A percentile compares a stretch with the other conserved stretches of the same genome.
phyloP scores from a whole-genome alignment of 2,113 vertebrate species.

The Spilogale gracilis region DNA sequence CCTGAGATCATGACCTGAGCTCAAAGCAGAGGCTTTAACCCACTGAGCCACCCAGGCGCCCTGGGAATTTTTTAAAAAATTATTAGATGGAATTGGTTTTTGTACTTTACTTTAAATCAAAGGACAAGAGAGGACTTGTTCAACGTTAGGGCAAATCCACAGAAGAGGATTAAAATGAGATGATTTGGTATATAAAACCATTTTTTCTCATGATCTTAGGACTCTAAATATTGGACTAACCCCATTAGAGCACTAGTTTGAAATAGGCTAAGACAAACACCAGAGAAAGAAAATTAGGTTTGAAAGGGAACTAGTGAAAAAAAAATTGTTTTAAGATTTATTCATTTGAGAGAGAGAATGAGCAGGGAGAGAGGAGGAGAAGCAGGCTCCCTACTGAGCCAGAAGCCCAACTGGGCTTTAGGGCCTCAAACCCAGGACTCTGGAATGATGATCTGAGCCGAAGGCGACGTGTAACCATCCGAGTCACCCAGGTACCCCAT shows the following conservation, averaged over 20 bases:
- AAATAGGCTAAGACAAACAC: not conserved
- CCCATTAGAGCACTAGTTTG: not conserved
- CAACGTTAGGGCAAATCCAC: not conserved
- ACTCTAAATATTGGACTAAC: not conserved
- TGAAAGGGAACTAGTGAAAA: not conserved
- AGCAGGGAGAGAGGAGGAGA: no score
- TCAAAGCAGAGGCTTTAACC: no score
- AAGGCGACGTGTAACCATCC: no score
- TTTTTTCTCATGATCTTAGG: not conserved
- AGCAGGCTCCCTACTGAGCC: no score
- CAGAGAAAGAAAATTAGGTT: not conserved
- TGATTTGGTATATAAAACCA: not conserved
- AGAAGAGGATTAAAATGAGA: constrained; percentile 33
- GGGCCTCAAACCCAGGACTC: no score
- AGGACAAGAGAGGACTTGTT: not conserved
- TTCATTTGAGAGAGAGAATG: no score
- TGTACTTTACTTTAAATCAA: constrained; percentile 23
- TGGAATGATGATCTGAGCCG: no score
- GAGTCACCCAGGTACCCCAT: no score
- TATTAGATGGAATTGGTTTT: not conserved
- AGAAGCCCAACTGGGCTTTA: no score
- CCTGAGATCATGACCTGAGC: no score
- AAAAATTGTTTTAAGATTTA: no score
- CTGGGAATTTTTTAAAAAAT: not conserved
- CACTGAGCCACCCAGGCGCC: no score